These are phyloP conservation scores for Piprites chloris DNA, from an alignment of 2,113 vertebrate species.

Conservation along the genomic window DNA sequence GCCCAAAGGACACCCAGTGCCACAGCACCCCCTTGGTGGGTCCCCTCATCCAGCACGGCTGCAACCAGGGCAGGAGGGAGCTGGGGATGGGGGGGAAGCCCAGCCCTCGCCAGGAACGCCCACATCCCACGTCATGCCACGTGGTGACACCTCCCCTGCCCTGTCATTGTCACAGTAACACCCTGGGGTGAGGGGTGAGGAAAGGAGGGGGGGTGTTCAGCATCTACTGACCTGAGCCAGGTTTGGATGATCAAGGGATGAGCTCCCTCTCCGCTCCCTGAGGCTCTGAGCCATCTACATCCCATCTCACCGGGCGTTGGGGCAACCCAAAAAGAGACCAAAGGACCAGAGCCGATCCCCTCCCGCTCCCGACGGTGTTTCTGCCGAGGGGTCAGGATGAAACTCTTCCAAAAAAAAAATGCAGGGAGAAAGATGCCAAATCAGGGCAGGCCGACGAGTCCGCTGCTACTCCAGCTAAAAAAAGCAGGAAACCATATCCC, in stretches of 20 bases:
- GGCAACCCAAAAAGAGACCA: background rate
- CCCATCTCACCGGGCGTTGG: slow-evolving; percentile 31
- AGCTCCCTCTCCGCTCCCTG: background rate
- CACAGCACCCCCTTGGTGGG: background rate
- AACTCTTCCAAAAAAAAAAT: background rate
- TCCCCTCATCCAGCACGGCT: accelerated
- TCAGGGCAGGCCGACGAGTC: slow-evolving; percentile 40
- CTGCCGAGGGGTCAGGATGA: slow-evolving; percentile 36
- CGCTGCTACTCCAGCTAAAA: slow-evolving; percentile 55
- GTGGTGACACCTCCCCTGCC: background rate
- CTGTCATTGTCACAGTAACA: background rate
- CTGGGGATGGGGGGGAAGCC: background rate
- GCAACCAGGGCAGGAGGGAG: accelerated
- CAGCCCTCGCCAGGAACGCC: background rate
- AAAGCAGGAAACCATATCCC: slow-evolving; percentile 65
- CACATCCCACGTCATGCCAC: background rate
- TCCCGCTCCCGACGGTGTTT: background rate
- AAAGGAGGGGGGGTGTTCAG: background rate
- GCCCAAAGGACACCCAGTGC: background rate
- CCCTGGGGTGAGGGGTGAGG: background rate
- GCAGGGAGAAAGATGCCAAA: slow-evolving; percentile 46
- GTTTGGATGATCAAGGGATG: background rate
- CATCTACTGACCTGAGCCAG: slow-evolving; percentile 30
- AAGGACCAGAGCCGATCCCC: background rate
- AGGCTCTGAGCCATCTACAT: slow-evolving; percentile 58